Evolutionary conservation across 1,140 invertebrate genomes (phyloP), one percentile per base, ranked within the genome.

Genomic region (Coelopa frigida): DNA sequence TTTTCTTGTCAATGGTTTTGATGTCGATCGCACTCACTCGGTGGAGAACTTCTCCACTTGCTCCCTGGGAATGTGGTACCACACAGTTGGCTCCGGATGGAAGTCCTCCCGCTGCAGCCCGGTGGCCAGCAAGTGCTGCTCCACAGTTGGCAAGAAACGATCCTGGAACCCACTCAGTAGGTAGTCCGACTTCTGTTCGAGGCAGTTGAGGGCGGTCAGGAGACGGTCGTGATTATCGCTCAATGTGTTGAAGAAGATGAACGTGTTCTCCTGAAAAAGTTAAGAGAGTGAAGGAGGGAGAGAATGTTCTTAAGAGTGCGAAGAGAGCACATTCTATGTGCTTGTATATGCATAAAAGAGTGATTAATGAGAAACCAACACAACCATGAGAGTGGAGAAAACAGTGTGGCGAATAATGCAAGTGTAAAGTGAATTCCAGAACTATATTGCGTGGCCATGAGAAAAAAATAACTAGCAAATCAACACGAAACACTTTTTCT

Each of bases 231-330:
- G 36, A 40, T 38, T 45, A 17, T 48, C 44, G 6, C n/a, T 27
- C 4, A 50, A 18, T 0, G 59, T 61, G 18, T 60, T 48, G 0
- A 58, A n/a, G n/a, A 54, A 57, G 17, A 58, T 23, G n/a, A n/a
- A n/a, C n/a, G n/a, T n/a, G n/a, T n/a, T n/a, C n/a, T n/a, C n/a
- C n/a, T n/a, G n/a, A n/a, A n/a, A n/a, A n/a, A n/a, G n/a, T n/a
- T n/a, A n/a, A n/a, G n/a, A n/a, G n/a, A n/a, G n/a, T n/a, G n/a
- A n/a, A n/a, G n/a, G n/a, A n/a, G n/a, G n/a, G n/a, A n/a, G n/a
- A n/a, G n/a, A n/a, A n/a, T n/a, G n/a, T n/a, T n/a, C n/a, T n/a
- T n/a, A n/a, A n/a, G n/a, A n/a, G n/a, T n/a, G n/a, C n/a, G n/a
- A n/a, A n/a, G n/a, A n/a, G n/a, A n/a, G n/a, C n/a, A n/a, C n/a